Conservation (phyloP, 37 sponge, comb jelly and placozoan species). For the Amphimedon queenslandica region DNA sequence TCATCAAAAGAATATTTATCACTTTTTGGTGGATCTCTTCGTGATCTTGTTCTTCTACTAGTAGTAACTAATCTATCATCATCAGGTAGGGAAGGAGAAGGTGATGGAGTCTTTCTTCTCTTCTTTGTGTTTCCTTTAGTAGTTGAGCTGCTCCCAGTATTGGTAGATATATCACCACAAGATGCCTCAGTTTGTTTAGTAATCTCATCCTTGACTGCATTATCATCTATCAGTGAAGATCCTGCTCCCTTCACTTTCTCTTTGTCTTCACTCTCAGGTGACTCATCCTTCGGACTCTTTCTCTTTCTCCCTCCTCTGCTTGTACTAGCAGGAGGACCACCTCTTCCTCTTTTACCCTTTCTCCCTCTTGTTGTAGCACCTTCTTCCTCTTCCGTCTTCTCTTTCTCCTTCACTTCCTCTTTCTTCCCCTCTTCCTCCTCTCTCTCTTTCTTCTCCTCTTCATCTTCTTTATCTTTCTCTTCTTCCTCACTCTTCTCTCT, state of each 20-base stretch:
- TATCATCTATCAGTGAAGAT: background rate
- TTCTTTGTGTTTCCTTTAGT: background rate
- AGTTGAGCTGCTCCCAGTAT: background rate
- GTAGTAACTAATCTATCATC: no score
- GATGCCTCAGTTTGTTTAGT: background rate
- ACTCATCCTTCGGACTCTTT: background rate
- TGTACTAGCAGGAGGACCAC: background rate
- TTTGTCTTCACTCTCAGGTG: background rate
- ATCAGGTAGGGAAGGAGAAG: no score
- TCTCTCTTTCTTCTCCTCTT: background rate
- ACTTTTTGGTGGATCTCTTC: no score
- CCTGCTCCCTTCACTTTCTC: background rate
- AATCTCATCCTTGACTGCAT: background rate
- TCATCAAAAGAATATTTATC: no score
- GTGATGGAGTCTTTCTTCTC: background rate
- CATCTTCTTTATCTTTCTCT: background rate
- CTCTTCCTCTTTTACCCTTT: conserved; percentile 5
- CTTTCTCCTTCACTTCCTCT: conserved; percentile 1
- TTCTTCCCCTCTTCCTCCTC: conserved; percentile 2
- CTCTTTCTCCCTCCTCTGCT: conserved; percentile 27
- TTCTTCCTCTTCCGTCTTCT: conserved; percentile 3
- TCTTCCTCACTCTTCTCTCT: background rate
- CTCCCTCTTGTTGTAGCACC: conserved; percentile 8
- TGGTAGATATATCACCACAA: background rate
- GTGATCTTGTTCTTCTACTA: no score